phyloP scores from a whole-genome alignment of 37 sponge, comb jelly and placozoan genomes.

The Crambe crambe region DNA sequence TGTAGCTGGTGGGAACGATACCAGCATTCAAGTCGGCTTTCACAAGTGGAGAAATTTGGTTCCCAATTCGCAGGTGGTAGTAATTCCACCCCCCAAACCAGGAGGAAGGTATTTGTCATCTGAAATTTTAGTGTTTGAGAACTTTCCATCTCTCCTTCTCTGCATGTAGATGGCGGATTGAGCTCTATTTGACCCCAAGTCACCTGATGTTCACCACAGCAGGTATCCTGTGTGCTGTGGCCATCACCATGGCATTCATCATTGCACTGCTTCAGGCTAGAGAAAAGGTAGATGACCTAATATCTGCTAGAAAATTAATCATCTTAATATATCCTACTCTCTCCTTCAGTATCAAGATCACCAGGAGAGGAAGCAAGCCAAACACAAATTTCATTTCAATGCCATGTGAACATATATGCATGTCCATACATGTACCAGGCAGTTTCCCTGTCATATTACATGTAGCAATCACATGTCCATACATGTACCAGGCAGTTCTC shows the following conservation, averaged over 20 bases:
- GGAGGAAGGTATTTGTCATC: slow-evolving; percentile 35
- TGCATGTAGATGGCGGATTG: slow-evolving; percentile 40
- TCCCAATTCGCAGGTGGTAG: slow-evolving; percentile 72
- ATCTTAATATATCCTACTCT: not conserved
- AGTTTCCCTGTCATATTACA: not conserved
- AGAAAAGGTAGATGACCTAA: slow-evolving; percentile 31
- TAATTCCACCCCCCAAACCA: slow-evolving; percentile 36
- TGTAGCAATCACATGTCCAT: too few species aligned
- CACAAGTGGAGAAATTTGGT: slow-evolving; percentile 37
- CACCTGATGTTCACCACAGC: slow-evolving; percentile 53
- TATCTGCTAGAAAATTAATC: not conserved
- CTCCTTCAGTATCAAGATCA: slow-evolving; percentile 46
- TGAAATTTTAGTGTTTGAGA: too few species aligned
- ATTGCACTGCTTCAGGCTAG: slow-evolving; percentile 55
- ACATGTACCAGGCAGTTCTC: too few species aligned
- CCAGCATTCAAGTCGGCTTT: not conserved
- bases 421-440: too few species aligned
- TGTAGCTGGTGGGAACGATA: not conserved
- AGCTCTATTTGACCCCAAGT: slow-evolving; percentile 68
- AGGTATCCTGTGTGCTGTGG: slow-evolving; percentile 41
- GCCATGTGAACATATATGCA: slow-evolving; percentile 41
- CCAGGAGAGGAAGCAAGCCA: slow-evolving; percentile 55
- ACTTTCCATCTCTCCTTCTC: too few species aligned
- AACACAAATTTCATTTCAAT: slow-evolving; percentile 65
- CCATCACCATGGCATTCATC: slow-evolving; percentile 31